A percentile compares a stretch with the other conserved stretches of the same genome.
Evolutionary conservation across 2,888 invertebrate genomes (phyloP).

Genomic region (Callimorpha dominula): DNA sequence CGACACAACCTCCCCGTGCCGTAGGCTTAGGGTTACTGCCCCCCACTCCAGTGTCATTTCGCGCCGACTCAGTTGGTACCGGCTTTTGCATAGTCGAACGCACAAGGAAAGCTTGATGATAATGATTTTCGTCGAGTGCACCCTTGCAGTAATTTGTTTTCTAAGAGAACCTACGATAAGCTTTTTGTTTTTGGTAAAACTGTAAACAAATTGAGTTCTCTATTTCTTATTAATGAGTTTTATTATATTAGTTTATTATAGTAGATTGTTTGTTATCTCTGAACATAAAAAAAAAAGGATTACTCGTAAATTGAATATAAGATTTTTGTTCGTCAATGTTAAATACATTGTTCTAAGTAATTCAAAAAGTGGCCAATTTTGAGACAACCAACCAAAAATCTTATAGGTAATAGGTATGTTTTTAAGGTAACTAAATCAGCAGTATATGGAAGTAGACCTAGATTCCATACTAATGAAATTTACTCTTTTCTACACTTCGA

Average conservation of each 20-base stretch:
- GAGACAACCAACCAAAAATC: too few species aligned
- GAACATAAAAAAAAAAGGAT: too few species aligned
- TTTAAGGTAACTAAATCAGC: too few species aligned
- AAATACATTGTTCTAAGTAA: too few species aligned
- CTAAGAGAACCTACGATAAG: constrained; percentile 18
- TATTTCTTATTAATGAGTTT: not conserved
- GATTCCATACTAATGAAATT: not conserved
- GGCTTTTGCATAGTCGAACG: constrained; percentile 68
- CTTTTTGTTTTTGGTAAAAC: not conserved
- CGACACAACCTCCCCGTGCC: constrained; percentile 77
- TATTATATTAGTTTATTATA: not conserved
- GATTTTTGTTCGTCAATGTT: too few species aligned
- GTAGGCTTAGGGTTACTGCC: constrained; percentile 78
- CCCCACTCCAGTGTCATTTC: constrained; percentile 80
- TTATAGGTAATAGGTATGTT: too few species aligned
- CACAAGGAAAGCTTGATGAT: constrained; percentile 61
- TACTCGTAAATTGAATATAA: too few species aligned
- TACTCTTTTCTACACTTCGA: too few species aligned
- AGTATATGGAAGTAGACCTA: too few species aligned
- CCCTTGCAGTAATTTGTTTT: constrained; percentile 39
- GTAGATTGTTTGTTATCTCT: too few species aligned
- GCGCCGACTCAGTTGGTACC: constrained; percentile 82
- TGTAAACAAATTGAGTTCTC: not conserved
- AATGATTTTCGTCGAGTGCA: constrained; percentile 62
- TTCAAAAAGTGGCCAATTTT: too few species aligned